Evolutionary conservation across 2,797 vertebrate species (phyloP).

Genomic region (Serranus cabrilla): DNA sequence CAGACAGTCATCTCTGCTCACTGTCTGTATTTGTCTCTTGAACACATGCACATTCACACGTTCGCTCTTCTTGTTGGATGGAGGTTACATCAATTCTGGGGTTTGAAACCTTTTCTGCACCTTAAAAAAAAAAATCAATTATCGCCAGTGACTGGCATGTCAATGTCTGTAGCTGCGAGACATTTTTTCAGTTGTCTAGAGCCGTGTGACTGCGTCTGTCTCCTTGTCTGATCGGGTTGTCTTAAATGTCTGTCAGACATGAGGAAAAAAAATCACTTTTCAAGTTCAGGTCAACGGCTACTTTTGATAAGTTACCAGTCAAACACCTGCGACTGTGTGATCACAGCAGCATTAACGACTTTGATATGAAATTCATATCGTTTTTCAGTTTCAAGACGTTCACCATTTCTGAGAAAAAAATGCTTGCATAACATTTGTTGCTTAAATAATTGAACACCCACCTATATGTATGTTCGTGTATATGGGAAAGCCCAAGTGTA

Average conservation of each 20-base stretch:
- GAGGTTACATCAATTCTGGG: slow-evolving; percentile 60
- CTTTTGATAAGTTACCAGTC: slow-evolving; percentile 22
- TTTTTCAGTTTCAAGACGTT: background rate
- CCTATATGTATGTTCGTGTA: too few relatives aligned
- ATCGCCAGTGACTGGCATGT: slow-evolving; percentile 61
- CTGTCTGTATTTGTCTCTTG: slow-evolving; percentile 43
- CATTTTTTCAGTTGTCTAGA: slow-evolving; percentile 39
- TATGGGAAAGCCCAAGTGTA: too few relatives aligned
- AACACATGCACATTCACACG: slow-evolving; percentile 40
- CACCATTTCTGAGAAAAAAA: background rate
- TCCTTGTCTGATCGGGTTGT: slow-evolving; percentile 27
- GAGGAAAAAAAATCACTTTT: slow-evolving; percentile 16
- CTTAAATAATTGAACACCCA: too few relatives aligned
- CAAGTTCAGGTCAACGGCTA: slow-evolving; percentile 15
- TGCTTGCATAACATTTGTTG: background rate
- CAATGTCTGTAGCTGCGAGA: slow-evolving; percentile 41
- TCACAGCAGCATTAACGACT: slow-evolving; percentile 23
- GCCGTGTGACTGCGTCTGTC: slow-evolving; percentile 23
- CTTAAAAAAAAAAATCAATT: slow-evolving; percentile 80
- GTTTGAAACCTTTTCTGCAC: slow-evolving; percentile 70
- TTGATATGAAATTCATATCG: slow-evolving; percentile 1
- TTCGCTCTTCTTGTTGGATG: slow-evolving; percentile 48
- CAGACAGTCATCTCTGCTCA: slow-evolving; percentile 23
- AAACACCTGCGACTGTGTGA: slow-evolving; percentile 12
- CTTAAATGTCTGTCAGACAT: slow-evolving; percentile 40